These are phyloP conservation scores for Triplophysa siluroides DNA, from an alignment of 2,113 vertebrate species.

Conservation along the genomic window DNA sequence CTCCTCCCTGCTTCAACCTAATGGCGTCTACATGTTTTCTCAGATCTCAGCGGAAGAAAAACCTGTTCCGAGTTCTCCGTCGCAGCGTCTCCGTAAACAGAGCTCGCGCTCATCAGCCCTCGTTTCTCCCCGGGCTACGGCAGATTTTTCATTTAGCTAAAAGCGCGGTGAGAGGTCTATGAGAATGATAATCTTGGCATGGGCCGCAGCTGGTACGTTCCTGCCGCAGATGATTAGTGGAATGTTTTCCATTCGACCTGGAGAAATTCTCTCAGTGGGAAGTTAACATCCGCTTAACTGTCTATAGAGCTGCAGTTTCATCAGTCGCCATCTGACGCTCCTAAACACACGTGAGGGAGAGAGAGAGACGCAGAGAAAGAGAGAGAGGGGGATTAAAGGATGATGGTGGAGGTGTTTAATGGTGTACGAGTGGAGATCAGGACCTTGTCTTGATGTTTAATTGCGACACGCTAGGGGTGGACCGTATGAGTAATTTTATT, in stretches of 20 bases:
- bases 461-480: conserved; percentile 1
- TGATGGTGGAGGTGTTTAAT: background rate
- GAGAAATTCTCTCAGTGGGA: conserved; percentile 99
- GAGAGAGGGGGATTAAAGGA: background rate
- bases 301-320: conserved; percentile 89
- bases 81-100: conserved; percentile 97
- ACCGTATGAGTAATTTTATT: background rate
- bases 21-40: conserved; percentile 93
- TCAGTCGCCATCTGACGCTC: conserved; percentile 89
- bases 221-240: conserved; percentile 98
- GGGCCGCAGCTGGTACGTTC: conserved; percentile 98
- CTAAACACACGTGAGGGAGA: conserved; percentile 72
- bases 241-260: conserved; percentile 99
- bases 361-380: conserved; percentile 25
- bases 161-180: conserved; percentile 99
- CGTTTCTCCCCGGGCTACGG: conserved; percentile 97
- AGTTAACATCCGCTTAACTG: conserved; percentile 99
- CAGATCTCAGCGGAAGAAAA: conserved; percentile 85
- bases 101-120: conserved; percentile 93
- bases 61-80: conserved; percentile 94
- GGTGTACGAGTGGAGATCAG: conserved; percentile 4
- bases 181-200: conserved; percentile 99
- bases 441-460: conserved; percentile 26
- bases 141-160: conserved; percentile 99
- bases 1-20: conserved; percentile 80